These are phyloP conservation scores for Willowsia nigromaculata DNA, from an alignment of 2,888 invertebrate genomes.

Conservation along the genomic window DNA sequence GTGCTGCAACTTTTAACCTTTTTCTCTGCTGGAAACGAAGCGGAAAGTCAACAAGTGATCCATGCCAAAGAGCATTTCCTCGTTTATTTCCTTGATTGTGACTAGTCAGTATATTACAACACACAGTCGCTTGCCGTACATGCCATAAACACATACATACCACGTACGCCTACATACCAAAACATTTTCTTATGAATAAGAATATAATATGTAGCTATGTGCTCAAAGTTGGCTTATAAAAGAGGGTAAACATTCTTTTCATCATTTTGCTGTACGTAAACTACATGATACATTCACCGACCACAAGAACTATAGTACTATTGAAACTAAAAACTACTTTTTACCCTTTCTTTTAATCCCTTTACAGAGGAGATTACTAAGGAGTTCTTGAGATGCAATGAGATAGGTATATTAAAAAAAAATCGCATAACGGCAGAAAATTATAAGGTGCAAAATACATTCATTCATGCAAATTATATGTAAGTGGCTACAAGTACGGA, in stretches of 20 bases:
- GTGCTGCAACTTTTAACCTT: conserved; percentile 57
- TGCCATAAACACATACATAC: not conserved
- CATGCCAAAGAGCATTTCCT: conserved; percentile 68
- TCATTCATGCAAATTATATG: too few relatives aligned
- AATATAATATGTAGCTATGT: not conserved
- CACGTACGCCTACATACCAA: not conserved
- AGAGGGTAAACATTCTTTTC: not conserved
- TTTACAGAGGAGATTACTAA: too few relatives aligned
- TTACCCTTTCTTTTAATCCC: too few relatives aligned
- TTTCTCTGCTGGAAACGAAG: conserved; percentile 61
- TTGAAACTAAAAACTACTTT: too few relatives aligned
- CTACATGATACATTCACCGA: too few relatives aligned
- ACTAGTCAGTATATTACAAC: conserved; percentile 47
- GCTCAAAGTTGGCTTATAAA: not conserved
- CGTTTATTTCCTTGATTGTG: conserved; percentile 62
- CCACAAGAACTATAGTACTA: too few relatives aligned
- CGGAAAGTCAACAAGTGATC: conserved; percentile 71
- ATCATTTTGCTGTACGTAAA: not conserved
- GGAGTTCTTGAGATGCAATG: too few relatives aligned
- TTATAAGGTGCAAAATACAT: too few relatives aligned
- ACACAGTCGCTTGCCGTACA: not conserved
- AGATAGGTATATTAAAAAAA: too few relatives aligned
- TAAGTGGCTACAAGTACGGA: too few relatives aligned
- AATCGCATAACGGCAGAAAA: too few relatives aligned
- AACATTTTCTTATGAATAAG: not conserved